Evolutionary conservation across 2,888 invertebrate species (phyloP), one percentile per base, ranked within the genome.

Genomic region (Yponomeuta evonymella): DNA sequence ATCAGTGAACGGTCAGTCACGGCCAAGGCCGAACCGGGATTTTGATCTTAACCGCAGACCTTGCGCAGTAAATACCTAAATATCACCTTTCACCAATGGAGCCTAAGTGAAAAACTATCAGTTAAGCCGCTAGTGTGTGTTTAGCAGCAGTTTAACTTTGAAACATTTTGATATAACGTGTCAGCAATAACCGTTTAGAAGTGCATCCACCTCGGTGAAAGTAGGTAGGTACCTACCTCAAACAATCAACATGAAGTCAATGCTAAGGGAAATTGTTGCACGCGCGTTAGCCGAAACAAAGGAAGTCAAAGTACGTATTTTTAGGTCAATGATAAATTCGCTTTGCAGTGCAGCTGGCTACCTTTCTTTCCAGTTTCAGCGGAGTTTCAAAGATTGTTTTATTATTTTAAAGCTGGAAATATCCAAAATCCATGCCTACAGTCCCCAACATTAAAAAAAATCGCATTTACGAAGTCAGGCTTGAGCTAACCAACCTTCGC

Each of bases 1-100:
- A 82, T 23, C 87, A 89, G 89, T 89, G 88, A 90, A 88, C 85
- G 89, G 83, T 78, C 88, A 87, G 87, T 91, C 89, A 91, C 84
- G 85, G 90, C 85, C 91, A 91, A 91, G 90, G 91, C 83, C 85
- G 81, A 87, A 83, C 81, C 78, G 73, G 76, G 76, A 78, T 78
- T 84, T 78, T 74, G 77, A 79, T 79, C 75, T 77, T 75, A 78
- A 64, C 29, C 23, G 48, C 76, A 79, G 75, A 72, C 75, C 75
- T 76, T 74, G 78, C 75, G 73, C 74, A 75, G 77, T 80, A 79
- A 79, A 79, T 79, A 78, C 79, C 73, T 76, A 78, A 79, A 80
- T 15, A 48, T 73, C 74, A 76, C 80, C 81, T 83, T 76, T 82
- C 82, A 80, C 82, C 72, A 69, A 72, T 73, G 75, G 76, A 75